These are phyloP conservation scores for Notodonta dromedarius DNA, from an alignment of 2,888 invertebrate species.

Conservation along the genomic window DNA sequence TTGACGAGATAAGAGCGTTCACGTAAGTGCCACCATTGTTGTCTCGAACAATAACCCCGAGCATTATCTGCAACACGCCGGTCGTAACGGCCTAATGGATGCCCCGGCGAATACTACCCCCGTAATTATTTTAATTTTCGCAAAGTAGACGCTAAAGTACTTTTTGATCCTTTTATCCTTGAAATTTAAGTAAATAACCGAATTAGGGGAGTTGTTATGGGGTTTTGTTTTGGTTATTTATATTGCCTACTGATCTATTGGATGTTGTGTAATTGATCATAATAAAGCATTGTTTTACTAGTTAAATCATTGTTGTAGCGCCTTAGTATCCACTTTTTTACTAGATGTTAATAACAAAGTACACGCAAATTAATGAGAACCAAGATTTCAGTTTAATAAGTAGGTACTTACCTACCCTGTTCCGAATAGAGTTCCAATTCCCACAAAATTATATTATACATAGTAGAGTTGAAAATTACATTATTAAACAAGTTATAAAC, in stretches of 20 bases:
- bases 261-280: neutral
- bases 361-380: no score
- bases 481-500: neutral
- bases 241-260: slow-evolving; percentile 9
- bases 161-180: slow-evolving; percentile 60
- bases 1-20: slow-evolving; percentile 69
- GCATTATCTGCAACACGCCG: slow-evolving; percentile 66
- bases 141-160: slow-evolving; percentile 61
- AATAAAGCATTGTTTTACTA: no score
- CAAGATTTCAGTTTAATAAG: no score
- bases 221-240: slow-evolving; percentile 35
- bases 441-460: no score
- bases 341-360: no score
- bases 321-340: no score
- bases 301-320: no score
- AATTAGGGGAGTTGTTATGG: slow-evolving; percentile 50
- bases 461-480: neutral
- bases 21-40: slow-evolving; percentile 70
- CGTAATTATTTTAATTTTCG: slow-evolving; percentile 73
- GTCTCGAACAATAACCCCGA: slow-evolving; percentile 67
- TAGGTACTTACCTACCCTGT: no score
- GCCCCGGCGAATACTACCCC: slow-evolving; percentile 57
- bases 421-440: no score
- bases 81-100: slow-evolving; percentile 66
- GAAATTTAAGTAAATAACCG: slow-evolving; percentile 50